Percentiles rank a stretch among this genome's conserved stretches.
Conservation (phyloP, 2,797 vertebrate species). For the Avahi laniger region DNA sequence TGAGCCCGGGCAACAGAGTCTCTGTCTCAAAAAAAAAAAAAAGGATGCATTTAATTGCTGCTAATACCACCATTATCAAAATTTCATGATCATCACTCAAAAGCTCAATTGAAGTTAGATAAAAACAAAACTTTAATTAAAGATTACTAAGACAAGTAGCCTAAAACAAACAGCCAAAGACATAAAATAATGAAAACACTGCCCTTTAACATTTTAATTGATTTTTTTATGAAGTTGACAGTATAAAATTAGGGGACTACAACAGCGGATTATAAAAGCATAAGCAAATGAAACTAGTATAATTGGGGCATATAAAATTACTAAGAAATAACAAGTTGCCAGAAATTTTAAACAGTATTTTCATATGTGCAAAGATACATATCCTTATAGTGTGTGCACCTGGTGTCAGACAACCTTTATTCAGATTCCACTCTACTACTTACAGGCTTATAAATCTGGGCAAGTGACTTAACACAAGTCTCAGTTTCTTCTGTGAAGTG, state of each 20-base stretch:
- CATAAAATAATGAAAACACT: background rate
- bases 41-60: background rate
- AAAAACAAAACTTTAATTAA: background rate
- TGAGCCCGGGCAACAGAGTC: too few species aligned
- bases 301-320: background rate
- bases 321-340: background rate
- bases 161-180: background rate
- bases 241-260: background rate
- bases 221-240: background rate
- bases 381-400: background rate
- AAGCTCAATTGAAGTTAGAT: background rate
- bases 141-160: background rate
- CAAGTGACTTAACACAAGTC: background rate
- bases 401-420: background rate
- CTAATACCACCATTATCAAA: background rate
- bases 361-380: background rate
- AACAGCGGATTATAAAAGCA: background rate
- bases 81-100: background rate
- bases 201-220: slow-evolving; percentile 3
- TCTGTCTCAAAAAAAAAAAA: too few species aligned
- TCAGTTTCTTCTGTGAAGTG: background rate
- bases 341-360: slow-evolving; percentile 24
- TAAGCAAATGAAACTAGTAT: background rate
- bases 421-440: background rate
- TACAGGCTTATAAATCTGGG: background rate